Evolutionary conservation across 2,113 vertebrate species (phyloP).

Genomic region (Poeciliopsis turrubarensis): DNA sequence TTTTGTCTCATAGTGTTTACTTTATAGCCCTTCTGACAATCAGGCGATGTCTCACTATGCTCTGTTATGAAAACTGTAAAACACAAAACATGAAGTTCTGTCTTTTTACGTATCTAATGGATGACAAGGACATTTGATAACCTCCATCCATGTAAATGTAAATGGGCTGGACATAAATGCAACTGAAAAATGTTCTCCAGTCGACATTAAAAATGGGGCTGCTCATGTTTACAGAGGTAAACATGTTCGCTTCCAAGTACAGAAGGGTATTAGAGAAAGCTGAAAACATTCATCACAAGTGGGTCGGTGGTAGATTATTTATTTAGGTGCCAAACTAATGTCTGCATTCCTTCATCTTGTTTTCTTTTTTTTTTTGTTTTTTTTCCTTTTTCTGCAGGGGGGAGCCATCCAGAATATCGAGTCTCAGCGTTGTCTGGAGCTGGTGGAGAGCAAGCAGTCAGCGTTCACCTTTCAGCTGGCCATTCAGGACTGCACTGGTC

Average conservation of each 20-base stretch:
- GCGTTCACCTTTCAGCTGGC: slow-evolving; percentile 88
- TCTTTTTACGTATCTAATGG: not conserved
- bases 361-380: not conserved
- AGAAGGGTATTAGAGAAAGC: not conserved
- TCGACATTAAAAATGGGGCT: not conserved
- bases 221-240: not conserved
- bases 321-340: not conserved
- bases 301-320: not conserved
- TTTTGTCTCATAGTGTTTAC: not conserved
- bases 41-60: not conserved
- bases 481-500: slow-evolving; percentile 89
- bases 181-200: not conserved
- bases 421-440: slow-evolving; percentile 90
- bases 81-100: not conserved
- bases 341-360: not conserved
- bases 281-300: not conserved
- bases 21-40: not conserved
- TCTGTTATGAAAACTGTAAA: not conserved
- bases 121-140: not conserved
- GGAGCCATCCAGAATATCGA: slow-evolving; percentile 94
- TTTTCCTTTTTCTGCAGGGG: slow-evolving; percentile 75
- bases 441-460: slow-evolving; percentile 85
- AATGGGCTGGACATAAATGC: not conserved
- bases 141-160: not conserved
- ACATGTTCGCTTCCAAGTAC: not conserved